phyloP scores from a whole-genome alignment of 2,888 invertebrate species.

The Drosophila mimetica region DNA sequence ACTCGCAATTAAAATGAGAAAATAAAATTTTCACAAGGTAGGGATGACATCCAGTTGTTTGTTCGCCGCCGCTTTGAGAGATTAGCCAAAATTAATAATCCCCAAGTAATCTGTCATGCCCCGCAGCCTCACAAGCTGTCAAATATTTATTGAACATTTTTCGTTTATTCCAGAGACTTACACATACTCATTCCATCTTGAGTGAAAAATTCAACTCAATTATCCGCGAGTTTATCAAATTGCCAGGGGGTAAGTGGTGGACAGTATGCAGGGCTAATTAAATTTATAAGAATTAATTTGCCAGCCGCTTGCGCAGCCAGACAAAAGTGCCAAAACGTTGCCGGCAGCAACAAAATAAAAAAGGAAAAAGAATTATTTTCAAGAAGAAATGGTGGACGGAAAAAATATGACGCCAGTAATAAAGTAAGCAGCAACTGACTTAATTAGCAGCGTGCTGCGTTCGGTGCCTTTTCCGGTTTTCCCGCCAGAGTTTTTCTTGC shows the following conservation, averaged over 20 bases:
- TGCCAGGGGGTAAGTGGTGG: conserved; percentile 33
- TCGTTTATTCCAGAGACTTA: not conserved
- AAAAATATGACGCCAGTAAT: conserved; percentile 52
- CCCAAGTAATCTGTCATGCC: conserved; percentile 4
- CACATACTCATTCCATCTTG: too few species aligned
- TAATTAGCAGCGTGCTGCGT: conserved; percentile 56
- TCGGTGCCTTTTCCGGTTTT: conserved; percentile 25
- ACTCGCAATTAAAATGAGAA: conserved; percentile 66
- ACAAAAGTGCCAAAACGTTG: conserved; percentile 53
- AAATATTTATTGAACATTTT: conserved; percentile 1
- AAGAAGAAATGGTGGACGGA: conserved; percentile 24
- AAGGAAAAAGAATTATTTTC: conserved; percentile 9
- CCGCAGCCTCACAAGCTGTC: not conserved
- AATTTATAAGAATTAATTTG: conserved; percentile 80
- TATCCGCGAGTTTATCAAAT: conserved; percentile 29
- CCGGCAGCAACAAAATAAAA: conserved; percentile 47
- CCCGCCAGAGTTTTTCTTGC: conserved; percentile 3
- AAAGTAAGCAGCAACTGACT: conserved; percentile 58
- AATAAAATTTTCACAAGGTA: conserved; percentile 6
- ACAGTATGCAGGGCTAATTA: conserved; percentile 69
- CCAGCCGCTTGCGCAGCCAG: conserved; percentile 44
- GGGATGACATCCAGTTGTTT: not conserved
- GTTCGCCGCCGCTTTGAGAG: not conserved
- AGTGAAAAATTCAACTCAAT: conserved; percentile 18
- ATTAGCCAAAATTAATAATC: conserved; percentile 11